Conservation (phyloP, 2,888 invertebrate genomes). For the Hybos culiciformis region DNA sequence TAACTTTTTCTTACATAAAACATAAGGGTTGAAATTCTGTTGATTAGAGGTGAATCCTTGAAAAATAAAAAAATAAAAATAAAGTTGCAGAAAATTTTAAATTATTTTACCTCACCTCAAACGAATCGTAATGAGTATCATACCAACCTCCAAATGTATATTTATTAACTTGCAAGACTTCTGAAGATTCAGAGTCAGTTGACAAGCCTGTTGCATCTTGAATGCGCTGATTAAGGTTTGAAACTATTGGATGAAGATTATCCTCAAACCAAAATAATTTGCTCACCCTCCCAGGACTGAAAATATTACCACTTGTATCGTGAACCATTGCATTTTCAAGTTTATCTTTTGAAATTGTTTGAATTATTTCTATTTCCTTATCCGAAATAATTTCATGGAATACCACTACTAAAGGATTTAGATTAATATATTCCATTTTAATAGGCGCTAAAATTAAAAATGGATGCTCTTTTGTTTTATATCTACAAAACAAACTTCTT, state of each 20-base stretch:
- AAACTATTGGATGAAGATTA: constrained; percentile 13
- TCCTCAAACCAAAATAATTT: constrained; percentile 27
- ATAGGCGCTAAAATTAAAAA: constrained; percentile 26
- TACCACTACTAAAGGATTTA: constrained; percentile 27
- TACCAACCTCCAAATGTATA: constrained; percentile 31
- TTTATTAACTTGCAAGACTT: constrained; percentile 28
- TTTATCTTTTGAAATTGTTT: constrained; percentile 19
- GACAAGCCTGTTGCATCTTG: constrained; percentile 27
- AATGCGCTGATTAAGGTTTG: constrained; percentile 21
- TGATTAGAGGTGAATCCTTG: no score
- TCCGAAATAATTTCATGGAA: constrained; percentile 25
- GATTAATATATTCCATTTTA: constrained; percentile 24
- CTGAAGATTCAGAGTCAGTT: constrained; percentile 20
- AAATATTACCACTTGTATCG: constrained; percentile 3
- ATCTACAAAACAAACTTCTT: background rate
- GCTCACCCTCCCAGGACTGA: constrained; percentile 21
- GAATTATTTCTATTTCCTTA: constrained; percentile 21
- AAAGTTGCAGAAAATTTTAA: background rate
- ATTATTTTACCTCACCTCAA: constrained; percentile 13
- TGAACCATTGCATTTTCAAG: constrained; percentile 25
- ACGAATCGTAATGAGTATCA: constrained; percentile 25
- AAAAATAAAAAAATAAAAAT: no score
- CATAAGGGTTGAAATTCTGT: constrained; percentile 31
- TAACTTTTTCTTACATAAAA: no score
- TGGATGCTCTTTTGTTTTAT: constrained; percentile 5